These are phyloP conservation scores for Rhinichthys osculus DNA, from an alignment of 2,797 vertebrate genomes.

Conservation along the genomic window DNA sequence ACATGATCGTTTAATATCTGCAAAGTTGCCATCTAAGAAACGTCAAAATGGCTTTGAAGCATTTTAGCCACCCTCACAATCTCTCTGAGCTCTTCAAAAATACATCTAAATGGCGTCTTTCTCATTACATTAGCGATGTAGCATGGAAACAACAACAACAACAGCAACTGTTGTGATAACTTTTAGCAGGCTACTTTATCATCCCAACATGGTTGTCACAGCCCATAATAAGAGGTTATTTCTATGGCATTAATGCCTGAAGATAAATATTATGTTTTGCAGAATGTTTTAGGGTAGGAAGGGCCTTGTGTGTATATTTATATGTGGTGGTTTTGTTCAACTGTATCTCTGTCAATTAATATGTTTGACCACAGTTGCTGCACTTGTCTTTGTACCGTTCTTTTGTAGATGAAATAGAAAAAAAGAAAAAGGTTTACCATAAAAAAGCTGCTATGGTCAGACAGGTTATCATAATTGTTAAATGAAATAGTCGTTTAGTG, in stretches of 20 bases:
- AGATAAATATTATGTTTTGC: constrained; percentile 1
- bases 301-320: constrained; percentile 39
- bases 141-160: constrained; percentile 41
- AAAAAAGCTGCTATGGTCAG: constrained; percentile 78
- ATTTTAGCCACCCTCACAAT: constrained; percentile 37
- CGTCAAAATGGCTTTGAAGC: constrained; percentile 30
- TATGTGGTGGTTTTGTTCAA: constrained; percentile 44
- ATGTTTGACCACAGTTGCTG: constrained; percentile 79
- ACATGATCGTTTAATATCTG: background rate
- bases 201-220: constrained; percentile 20
- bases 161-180: constrained; percentile 10
- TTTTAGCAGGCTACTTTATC: constrained; percentile 18
- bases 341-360: constrained; percentile 67
- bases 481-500: constrained; percentile 51
- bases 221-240: constrained; percentile 34
- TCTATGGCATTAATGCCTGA: constrained; percentile 34
- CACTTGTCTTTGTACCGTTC: constrained; percentile 75
- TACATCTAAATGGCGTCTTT: constrained; percentile 26
- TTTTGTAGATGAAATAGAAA: constrained; percentile 58
- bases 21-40: constrained; percentile 1
- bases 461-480: constrained; percentile 67
- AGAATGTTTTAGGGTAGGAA: background rate
- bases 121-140: constrained; percentile 48
- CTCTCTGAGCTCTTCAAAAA: constrained; percentile 33
- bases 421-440: constrained; percentile 56